Percentiles rank a stretch among this genome's conserved stretches.
Conservation (phyloP, 2,888 invertebrate genomes). For the Drosophila subsilvestris region DNA sequence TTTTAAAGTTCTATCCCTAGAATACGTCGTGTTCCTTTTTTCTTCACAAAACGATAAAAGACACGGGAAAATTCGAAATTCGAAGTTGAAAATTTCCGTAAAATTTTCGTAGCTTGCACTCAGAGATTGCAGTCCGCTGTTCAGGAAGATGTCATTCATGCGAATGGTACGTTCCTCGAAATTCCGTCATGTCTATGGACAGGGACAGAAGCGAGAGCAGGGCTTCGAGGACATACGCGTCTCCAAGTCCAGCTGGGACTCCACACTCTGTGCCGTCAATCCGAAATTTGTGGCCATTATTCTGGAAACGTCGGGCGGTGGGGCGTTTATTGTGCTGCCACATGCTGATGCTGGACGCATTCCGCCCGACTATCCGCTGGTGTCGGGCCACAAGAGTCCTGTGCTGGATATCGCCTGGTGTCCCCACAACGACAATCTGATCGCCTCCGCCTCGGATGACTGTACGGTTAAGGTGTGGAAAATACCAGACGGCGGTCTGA, state of each 20-base stretch:
- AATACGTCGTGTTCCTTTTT: too few species aligned
- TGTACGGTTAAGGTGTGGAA: slow-evolving; percentile 99
- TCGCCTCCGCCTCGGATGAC: slow-evolving; percentile 98
- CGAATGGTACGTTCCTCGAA: slow-evolving; percentile 98
- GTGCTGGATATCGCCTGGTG: slow-evolving; percentile 99
- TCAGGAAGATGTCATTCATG: slow-evolving; percentile 91
- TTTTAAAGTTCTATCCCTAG: too few species aligned
- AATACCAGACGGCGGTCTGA: slow-evolving; percentile 95
- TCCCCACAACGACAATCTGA: slow-evolving; percentile 98
- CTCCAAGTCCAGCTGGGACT: slow-evolving; percentile 99
- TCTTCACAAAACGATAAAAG: not conserved
- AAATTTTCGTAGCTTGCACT: too few species aligned
- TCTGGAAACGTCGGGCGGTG: slow-evolving; percentile 98
- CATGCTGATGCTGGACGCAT: slow-evolving; percentile 98
- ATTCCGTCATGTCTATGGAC: slow-evolving; percentile 96
- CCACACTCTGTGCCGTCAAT: slow-evolving; percentile 99
- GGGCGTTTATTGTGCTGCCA: slow-evolving; percentile 97
- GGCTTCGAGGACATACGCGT: slow-evolving; percentile 99
- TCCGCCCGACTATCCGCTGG: slow-evolving; percentile 96
- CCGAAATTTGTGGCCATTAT: slow-evolving; percentile 99
- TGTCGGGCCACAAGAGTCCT: slow-evolving; percentile 98
- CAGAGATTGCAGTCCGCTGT: slow-evolving; percentile 2
- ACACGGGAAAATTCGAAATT: not conserved
- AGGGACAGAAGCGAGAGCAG: slow-evolving; percentile 96
- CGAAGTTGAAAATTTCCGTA: not conserved